Evolutionary conservation across 2,113 vertebrate genomes (phyloP), one percentile per base, ranked within the genome.

Genomic region (Tretioscincus oriximinensis): DNA sequence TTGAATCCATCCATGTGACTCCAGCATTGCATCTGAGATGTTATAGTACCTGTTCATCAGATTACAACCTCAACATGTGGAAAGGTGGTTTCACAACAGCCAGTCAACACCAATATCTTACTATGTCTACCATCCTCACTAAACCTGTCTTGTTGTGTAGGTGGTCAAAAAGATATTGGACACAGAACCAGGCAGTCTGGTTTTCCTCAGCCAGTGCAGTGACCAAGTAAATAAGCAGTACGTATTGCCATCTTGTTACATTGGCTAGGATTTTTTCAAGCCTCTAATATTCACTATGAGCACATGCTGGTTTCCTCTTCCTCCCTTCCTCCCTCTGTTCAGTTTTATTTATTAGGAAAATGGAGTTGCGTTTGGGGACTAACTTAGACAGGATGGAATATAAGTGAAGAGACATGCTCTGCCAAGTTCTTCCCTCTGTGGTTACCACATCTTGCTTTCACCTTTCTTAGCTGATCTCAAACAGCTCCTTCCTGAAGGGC

Each of bases 391-490:
- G 3, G 67, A 20, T 11, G 20, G 9, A 84, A 82, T 83, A 85
- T 87, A 84, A 89, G 78, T 72, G 14, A 76, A 60, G 84, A 82
- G 84, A 9, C 74, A 78, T 2, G 0, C 65, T 61, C 82, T 91
- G 92, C 87, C 86, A 83, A 67, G 63, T 4, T 63, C 28, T 10
- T 71, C 31, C 80, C 31, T n/a, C 75, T 1, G 73, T 0, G 35
- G 84, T 22, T 8, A 66, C 77, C 45, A 1, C 0, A 29, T 84
- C 88, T 82, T 63, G 0, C 78, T 66, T 76, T 77, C 83, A 12
- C 78, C 80, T 77, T 80, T 75, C 81, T 69, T 49, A 7, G 81
- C 68, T 8, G 72, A 63, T 77, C 7, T 81, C 83, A 60, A 1
- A 2, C 1, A n/a, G 29, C 26, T 70, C 64, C 80, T 76, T 89